Conservation (phyloP, 2,797 vertebrate species). For the Rallus crepitans region DNA sequence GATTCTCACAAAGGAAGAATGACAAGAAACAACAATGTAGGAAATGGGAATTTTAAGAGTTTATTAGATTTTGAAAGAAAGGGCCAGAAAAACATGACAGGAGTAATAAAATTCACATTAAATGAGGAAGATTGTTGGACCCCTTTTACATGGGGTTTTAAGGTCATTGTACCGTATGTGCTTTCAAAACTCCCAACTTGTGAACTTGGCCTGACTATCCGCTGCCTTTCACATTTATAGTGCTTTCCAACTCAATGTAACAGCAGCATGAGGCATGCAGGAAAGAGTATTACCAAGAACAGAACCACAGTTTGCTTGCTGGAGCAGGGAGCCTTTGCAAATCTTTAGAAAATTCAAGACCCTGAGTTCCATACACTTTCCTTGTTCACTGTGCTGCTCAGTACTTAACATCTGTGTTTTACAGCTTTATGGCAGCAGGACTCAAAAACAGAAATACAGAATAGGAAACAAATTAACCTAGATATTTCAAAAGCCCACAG, state of each 20-base stretch:
- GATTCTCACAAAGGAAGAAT: not conserved
- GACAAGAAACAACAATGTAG: not conserved
- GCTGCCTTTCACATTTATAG: not conserved
- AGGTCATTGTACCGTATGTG: not conserved
- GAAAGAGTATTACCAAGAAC: not conserved
- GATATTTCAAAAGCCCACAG: not conserved
- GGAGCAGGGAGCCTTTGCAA: not conserved
- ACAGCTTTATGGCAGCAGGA: not conserved
- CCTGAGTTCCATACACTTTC: not conserved
- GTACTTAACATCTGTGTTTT: not conserved
- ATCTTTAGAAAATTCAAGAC: not conserved
- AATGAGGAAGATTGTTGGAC: not conserved
- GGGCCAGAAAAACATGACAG: not conserved
- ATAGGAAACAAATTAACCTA: not conserved
- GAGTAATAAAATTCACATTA: not conserved
- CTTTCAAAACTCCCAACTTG: not conserved
- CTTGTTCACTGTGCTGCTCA: not conserved
- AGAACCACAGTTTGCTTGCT: not conserved
- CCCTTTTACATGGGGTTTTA: not conserved
- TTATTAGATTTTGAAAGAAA: not conserved
- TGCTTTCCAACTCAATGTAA: not conserved
- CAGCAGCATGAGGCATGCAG: not conserved
- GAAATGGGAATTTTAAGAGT: not conserved
- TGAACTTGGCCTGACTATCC: not conserved
- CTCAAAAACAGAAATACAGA: not conserved